Evolutionary conservation across 2,888 invertebrate species (phyloP), one percentile per base, ranked within the genome.

Genomic region (Drosophila meridionalis): DNA sequence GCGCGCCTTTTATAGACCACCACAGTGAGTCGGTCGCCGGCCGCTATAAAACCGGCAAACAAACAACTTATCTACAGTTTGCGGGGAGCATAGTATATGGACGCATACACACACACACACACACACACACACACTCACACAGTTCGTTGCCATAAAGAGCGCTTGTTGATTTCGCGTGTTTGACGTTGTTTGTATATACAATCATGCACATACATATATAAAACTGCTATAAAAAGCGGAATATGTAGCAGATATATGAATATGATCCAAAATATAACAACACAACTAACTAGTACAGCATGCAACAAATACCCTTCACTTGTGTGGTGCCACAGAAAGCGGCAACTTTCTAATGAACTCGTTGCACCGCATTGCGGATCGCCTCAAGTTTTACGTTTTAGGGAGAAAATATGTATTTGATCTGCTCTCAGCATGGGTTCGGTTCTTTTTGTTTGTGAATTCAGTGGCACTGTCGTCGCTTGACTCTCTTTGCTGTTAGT

Each of bases 341-440:
- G 62, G 69, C 79, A 78, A 74, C 87, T 89, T 89, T 89, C 84
- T 82, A 84, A 86, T 83, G 64, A 83, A 84, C 76, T 68, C 55
- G 64, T 55, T 72, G 65, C 76, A 62, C 60, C 58, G 8, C 8
- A 72, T 53, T 72, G 68, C 43, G 3, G 61, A 76, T 80, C 57
- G 40, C 28, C 50, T 20, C 9, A 28, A 40, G 9, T 42, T 55
- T 70, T 53, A 36, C 26, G 11, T 38, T 52, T 70, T 52, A 8
- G 34, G 40, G 12, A 12, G 55, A 38, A 59, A 69, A 50, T 55
- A 53, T 56, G 53, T 53, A 50, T 42, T 58, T 45, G 55, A 66
- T 68, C 50, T 26, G 38, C 63, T 57, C 62, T 38, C 45, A 20
- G 30, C 32, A 26, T 0, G 12, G 38, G 20, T 53, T 58, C 40